Evolutionary conservation across 2,113 vertebrate genomes (phyloP).

Genomic region (Eublepharis macularius): DNA sequence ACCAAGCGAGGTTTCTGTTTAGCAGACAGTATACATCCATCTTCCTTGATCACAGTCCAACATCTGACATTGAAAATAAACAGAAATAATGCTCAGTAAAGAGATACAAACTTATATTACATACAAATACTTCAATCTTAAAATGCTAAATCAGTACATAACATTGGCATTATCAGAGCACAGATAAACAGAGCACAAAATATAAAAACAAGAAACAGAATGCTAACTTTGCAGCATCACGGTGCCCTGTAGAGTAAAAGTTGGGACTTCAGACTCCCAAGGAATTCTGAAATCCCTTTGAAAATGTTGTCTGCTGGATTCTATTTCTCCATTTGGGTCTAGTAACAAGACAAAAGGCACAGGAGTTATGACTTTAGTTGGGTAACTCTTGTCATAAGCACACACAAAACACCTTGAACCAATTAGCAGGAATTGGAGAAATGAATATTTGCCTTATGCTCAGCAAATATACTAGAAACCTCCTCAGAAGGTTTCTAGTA

Average conservation of each 20-base stretch:
- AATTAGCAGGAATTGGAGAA: not conserved
- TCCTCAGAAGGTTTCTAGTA: no score
- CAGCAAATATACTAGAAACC: not conserved
- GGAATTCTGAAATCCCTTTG: not conserved
- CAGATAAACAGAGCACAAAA: not conserved
- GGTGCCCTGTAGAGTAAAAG: not conserved
- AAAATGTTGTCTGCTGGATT: not conserved
- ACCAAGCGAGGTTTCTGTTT: constrained; percentile 90
- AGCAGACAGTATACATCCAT: constrained; percentile 87
- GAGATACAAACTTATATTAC: not conserved
- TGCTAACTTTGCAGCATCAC: not conserved
- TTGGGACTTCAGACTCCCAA: not conserved
- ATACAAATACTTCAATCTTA: not conserved
- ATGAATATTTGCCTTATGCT: not conserved
- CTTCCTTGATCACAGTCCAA: constrained; percentile 88
- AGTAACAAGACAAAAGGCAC: not conserved
- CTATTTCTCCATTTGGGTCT: no score
- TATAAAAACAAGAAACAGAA: not conserved
- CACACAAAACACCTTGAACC: not conserved
- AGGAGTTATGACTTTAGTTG: not conserved
- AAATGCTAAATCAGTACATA: not conserved
- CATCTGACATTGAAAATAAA: constrained; percentile 72
- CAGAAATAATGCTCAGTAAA: not conserved
- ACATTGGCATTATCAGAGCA: no score
- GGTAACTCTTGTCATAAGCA: not conserved